A percentile compares a stretch with the other conserved stretches of the same genome.
Evolutionary conservation across 2,888 invertebrate species (phyloP).

Genomic region (Rotaria socialis): DNA sequence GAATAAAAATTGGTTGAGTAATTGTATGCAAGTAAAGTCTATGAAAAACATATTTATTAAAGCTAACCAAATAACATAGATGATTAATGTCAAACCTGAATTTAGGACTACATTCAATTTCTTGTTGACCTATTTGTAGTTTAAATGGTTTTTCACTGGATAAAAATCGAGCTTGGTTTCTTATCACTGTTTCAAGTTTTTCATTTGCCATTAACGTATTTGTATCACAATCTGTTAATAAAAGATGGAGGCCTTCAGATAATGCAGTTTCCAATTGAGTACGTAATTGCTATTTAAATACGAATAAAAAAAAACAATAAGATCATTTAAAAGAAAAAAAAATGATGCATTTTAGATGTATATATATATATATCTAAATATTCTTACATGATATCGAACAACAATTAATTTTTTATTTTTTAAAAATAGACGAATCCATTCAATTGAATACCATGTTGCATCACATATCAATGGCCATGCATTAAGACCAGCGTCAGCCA

Average conservation of each 20-base stretch:
- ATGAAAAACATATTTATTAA: not conserved
- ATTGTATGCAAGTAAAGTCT: slow-evolving; percentile 57
- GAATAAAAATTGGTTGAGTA: slow-evolving; percentile 51
- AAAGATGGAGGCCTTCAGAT: slow-evolving; percentile 56
- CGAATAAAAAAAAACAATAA: not conserved
- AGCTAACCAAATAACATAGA: too few relatives aligned
- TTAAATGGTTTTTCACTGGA: slow-evolving; percentile 46
- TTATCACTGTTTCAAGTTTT: slow-evolving; percentile 48
- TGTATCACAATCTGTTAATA: slow-evolving; percentile 57
- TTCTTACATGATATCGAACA: slow-evolving; percentile 56
- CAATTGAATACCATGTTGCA: slow-evolving; percentile 54
- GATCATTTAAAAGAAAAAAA: not conserved
- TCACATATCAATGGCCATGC: slow-evolving; percentile 60
- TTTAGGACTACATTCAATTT: slow-evolving; percentile 58
- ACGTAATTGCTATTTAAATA: slow-evolving; percentile 53
- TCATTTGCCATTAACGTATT: slow-evolving; percentile 52
- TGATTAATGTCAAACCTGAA: slow-evolving; percentile 50
- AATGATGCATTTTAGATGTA: too few relatives aligned
- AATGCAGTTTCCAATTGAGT: slow-evolving; percentile 59
- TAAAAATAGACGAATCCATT: slow-evolving; percentile 54
- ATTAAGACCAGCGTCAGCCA: slow-evolving; percentile 55
- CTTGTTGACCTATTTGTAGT: slow-evolving; percentile 57
- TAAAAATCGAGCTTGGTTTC: slow-evolving; percentile 45
- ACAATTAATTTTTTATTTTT: slow-evolving; percentile 52
- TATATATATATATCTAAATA: not conserved